Conservation (phyloP, 2,888 invertebrate genomes). For the Timandra comae region DNA sequence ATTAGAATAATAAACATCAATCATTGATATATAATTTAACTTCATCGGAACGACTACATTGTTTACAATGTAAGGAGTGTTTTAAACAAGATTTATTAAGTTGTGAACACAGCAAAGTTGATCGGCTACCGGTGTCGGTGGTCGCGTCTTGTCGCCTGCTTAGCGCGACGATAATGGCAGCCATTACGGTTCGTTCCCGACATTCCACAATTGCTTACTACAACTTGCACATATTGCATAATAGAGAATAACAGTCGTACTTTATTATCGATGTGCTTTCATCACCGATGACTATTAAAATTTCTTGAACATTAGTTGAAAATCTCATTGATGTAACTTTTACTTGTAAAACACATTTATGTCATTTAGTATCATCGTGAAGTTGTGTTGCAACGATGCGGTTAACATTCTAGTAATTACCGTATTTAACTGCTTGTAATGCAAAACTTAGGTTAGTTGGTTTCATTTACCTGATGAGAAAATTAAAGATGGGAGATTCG, state of each 20-base stretch:
- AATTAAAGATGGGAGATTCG: conserved; percentile 19
- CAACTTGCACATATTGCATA: conserved; percentile 28
- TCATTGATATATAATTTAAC: no score
- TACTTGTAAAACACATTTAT: conserved; percentile 3
- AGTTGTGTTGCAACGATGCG: neutral
- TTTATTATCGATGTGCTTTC: neutral
- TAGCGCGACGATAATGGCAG: conserved; percentile 39
- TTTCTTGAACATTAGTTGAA: conserved; percentile 1
- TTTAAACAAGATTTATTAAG: conserved; percentile 2
- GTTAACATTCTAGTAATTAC: neutral
- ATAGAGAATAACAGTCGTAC: conserved; percentile 9
- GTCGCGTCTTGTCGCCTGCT: conserved; percentile 37
- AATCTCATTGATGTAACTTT: no score
- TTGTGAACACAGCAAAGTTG: conserved; percentile 5
- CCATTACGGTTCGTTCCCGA: conserved; percentile 38
- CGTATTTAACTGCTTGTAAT: no score
- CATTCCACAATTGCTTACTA: conserved; percentile 33
- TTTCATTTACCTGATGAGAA: conserved; percentile 25
- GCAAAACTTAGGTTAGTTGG: conserved; percentile 1
- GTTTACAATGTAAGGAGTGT: no score
- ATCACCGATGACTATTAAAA: neutral
- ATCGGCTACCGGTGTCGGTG: conserved; percentile 29
- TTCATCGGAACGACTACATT: no score
- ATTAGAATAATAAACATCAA: no score
- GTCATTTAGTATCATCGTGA: neutral